These are phyloP conservation scores for Hormiphora californensis DNA, from an alignment of 37 sponge, comb jelly and placozoan species.

Conservation along the genomic window DNA sequence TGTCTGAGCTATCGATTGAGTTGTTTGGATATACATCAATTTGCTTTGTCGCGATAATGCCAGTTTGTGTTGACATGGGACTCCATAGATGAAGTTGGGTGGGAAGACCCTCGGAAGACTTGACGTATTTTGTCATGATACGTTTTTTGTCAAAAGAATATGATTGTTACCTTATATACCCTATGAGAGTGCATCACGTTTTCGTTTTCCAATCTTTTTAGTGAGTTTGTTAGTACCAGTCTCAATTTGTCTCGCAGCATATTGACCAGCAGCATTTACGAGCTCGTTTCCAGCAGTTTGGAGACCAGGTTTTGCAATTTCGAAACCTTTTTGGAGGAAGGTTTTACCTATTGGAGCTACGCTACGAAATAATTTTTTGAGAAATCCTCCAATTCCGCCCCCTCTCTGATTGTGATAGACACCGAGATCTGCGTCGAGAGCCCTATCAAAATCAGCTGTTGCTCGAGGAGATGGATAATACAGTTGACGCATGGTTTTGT, in stretches of 20 bases:
- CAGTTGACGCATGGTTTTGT: no score
- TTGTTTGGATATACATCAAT: slow-evolving; percentile 38
- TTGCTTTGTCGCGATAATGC: neutral
- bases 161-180: no score
- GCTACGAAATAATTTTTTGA: neutral
- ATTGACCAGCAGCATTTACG: no score
- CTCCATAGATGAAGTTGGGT: slow-evolving; percentile 7
- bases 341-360: slow-evolving; percentile 40
- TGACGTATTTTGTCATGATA: slow-evolving; percentile 45
- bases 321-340: slow-evolving; percentile 27
- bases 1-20: slow-evolving; percentile 16
- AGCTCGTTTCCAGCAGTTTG: no score
- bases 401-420: slow-evolving; percentile 29
- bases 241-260: no score
- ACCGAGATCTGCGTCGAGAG: no score
- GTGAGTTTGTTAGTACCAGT: no score
- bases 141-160: no score
- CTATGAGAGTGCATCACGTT: no score
- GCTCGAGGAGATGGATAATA: no score
- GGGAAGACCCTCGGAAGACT: slow-evolving; percentile 16
- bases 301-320: slow-evolving; percentile 42
- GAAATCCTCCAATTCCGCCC: slow-evolving; percentile 9
- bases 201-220: no score
- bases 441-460: no score
- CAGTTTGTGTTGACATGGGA: slow-evolving; percentile 31